Percentiles rank a stretch among this genome's conserved stretches.
Evolutionary conservation across 1,140 invertebrate species (phyloP).

Genomic region (Lepidotrigona ventralis): DNA sequence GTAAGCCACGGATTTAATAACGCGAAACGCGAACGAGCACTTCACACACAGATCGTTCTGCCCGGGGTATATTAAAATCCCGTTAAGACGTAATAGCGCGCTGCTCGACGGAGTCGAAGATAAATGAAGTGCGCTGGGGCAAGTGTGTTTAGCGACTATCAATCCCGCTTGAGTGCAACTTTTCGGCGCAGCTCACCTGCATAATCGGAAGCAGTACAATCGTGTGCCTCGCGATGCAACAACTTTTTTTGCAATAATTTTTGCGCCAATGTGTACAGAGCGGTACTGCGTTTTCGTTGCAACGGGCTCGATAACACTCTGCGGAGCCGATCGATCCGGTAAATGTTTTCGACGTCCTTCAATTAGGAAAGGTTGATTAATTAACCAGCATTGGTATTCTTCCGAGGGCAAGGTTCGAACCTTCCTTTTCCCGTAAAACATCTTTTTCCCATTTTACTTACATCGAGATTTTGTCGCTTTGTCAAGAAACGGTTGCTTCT

Average conservation of each 20-base stretch:
- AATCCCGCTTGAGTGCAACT: constrained; percentile 11
- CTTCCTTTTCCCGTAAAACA: background rate
- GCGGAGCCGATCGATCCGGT: background rate
- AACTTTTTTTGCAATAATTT: background rate
- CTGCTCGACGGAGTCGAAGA: background rate
- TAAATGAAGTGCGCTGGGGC: constrained; percentile 40
- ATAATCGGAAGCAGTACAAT: constrained; percentile 45
- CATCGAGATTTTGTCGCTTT: too few relatives aligned
- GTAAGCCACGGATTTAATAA: constrained; percentile 8
- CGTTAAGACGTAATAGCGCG: constrained; percentile 48
- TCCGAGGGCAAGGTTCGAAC: background rate
- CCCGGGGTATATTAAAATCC: constrained; percentile 45
- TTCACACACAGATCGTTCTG: background rate
- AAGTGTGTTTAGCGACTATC: constrained; percentile 28
- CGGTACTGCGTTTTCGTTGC: background rate
- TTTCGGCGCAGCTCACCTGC: background rate
- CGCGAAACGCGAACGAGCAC: background rate
- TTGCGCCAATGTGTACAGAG: too few relatives aligned
- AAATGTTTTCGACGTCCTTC: background rate
- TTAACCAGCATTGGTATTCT: background rate
- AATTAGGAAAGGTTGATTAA: background rate
- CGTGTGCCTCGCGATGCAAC: background rate
- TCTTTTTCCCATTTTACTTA: background rate
- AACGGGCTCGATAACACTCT: background rate
- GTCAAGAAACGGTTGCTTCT: background rate